Conservation (phyloP, 2,888 invertebrate species). For the Sisyra nigra region DNA sequence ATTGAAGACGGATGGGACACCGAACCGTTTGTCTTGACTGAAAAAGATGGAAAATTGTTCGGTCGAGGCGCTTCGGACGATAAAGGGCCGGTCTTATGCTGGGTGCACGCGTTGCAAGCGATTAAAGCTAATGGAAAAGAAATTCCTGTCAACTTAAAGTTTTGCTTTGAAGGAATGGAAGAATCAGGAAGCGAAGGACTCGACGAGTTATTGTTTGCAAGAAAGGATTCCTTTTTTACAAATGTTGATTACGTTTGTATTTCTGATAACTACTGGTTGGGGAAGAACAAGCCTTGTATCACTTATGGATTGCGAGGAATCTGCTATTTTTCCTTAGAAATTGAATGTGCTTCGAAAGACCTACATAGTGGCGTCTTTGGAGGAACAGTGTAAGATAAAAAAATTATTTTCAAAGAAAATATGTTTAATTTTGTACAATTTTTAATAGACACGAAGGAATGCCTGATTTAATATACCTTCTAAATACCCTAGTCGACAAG, state of each 20-base stretch:
- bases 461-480: conserved; percentile 75
- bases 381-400: conserved; percentile 64
- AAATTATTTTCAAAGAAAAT: too few species aligned
- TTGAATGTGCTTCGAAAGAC: conserved; percentile 81
- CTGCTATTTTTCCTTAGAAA: conserved; percentile 78
- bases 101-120: conserved; percentile 88
- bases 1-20: conserved; percentile 91
- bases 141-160: conserved; percentile 65
- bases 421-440: too few species aligned
- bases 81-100: conserved; percentile 87
- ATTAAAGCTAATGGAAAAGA: conserved; percentile 52
- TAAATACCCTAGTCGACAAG: conserved; percentile 70
- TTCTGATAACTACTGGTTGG: conserved; percentile 98
- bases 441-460: conserved; percentile 74
- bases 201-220: conserved; percentile 58
- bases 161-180: conserved; percentile 97
- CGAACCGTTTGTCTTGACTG: conserved; percentile 82
- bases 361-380: conserved; percentile 94
- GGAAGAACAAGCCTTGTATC: conserved; percentile 90
- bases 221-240: conserved; percentile 63
- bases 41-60: conserved; percentile 75
- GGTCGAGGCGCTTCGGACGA: conserved; percentile 90
- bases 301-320: conserved; percentile 92
- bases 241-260: conserved; percentile 90
- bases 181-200: conserved; percentile 95